phyloP scores from a whole-genome alignment of 2,797 vertebrate genomes.

The Schizopygopsis pylzovi region DNA sequence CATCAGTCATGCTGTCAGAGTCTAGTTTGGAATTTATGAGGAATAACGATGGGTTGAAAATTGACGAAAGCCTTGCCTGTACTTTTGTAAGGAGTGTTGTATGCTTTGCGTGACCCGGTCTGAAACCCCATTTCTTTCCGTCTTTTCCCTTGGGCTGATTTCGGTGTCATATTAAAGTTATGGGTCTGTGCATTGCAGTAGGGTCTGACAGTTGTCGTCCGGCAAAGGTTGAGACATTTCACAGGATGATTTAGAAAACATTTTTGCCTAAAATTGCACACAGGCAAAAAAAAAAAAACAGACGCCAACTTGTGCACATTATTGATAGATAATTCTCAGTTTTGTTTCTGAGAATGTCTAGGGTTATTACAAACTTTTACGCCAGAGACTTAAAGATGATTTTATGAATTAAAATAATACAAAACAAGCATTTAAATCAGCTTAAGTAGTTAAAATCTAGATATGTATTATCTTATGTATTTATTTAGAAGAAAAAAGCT shows the following conservation, averaged over 20 bases:
- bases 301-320: not conserved
- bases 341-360: slow-evolving; percentile 66
- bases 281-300: not conserved
- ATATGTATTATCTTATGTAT: not conserved
- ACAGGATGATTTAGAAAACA: slow-evolving; percentile 4
- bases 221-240: slow-evolving; percentile 38
- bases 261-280: slow-evolving; percentile 10
- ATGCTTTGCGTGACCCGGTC: slow-evolving; percentile 48
- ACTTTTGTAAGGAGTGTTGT: slow-evolving; percentile 63
- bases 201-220: slow-evolving; percentile 17
- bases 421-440: not conserved
- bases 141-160: slow-evolving; percentile 74
- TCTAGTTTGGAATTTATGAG: slow-evolving; percentile 83
- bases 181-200: slow-evolving; percentile 24
- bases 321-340: slow-evolving; percentile 55
- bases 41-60: slow-evolving; percentile 83
- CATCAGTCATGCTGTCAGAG: slow-evolving; percentile 87
- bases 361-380: slow-evolving; percentile 68
- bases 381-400: not conserved
- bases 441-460: not conserved
- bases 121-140: slow-evolving; percentile 78
- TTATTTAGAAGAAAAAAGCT: not conserved
- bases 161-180: slow-evolving; percentile 48
- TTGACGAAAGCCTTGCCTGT: slow-evolving; percentile 68
- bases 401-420: not conserved